Conservation (phyloP, 2,797 vertebrate genomes). For the Onychomys arenicola region DNA sequence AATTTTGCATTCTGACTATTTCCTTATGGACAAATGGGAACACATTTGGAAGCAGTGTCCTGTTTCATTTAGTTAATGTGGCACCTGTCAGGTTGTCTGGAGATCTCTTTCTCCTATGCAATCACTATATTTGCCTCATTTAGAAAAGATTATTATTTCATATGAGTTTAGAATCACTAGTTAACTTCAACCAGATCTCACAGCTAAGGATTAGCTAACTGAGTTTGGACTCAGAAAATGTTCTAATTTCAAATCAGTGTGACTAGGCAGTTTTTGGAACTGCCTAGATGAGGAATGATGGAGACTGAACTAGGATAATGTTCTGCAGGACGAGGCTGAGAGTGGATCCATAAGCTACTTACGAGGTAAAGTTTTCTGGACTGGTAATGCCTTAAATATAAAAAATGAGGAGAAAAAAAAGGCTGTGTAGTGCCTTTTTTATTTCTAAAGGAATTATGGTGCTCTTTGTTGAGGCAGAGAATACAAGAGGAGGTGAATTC, state of each 20-base stretch:
- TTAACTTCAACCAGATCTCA: neutral
- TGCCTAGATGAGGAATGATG: neutral
- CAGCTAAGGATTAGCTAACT: neutral
- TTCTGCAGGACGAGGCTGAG: neutral
- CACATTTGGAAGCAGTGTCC: neutral
- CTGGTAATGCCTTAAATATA: neutral
- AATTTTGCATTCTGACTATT: neutral
- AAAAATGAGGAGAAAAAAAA: neutral
- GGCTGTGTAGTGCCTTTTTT: neutral
- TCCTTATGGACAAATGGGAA: neutral
- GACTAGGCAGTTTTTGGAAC: neutral
- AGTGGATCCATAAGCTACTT: neutral
- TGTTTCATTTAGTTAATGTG: neutral
- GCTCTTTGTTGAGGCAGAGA: neutral
- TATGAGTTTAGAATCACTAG: neutral
- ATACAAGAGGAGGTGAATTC: neutral
- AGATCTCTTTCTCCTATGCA: neutral
- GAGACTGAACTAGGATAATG: neutral
- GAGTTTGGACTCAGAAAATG: neutral
- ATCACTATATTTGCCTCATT: neutral
- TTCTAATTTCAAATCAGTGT: neutral
- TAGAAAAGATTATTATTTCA: neutral
- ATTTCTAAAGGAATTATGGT: neutral
- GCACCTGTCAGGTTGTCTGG: neutral
- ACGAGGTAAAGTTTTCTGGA: neutral